phyloP scores from a whole-genome alignment of 2,797 vertebrate species.

The Hippopotamyrus pictus region DNA sequence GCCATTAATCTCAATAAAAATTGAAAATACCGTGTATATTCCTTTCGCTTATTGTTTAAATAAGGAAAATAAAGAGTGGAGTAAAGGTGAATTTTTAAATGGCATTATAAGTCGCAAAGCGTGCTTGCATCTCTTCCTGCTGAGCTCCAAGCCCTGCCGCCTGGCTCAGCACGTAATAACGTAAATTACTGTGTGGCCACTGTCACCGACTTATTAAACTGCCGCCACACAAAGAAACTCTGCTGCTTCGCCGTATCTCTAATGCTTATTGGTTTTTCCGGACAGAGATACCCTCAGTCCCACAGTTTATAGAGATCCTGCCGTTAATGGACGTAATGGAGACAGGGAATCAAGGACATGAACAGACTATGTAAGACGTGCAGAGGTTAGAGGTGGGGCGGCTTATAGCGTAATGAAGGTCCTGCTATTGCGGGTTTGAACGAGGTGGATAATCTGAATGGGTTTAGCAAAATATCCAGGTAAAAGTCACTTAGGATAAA shows the following conservation, averaged over 20 bases:
- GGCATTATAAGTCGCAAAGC: conserved; percentile 38
- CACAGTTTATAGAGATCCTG: not conserved
- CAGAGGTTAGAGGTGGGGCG: not conserved
- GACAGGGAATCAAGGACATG: not conserved
- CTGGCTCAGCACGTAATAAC: not conserved
- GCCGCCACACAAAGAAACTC: not conserved
- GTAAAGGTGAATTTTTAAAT: conserved; percentile 35
- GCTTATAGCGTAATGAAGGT: not conserved
- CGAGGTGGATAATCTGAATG: not conserved
- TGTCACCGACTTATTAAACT: not conserved
- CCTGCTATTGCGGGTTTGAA: not conserved
- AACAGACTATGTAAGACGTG: not conserved
- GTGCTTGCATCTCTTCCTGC: conserved; percentile 34
- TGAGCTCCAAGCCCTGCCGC: not conserved
- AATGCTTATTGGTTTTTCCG: not conserved
- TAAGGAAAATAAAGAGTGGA: conserved; percentile 33
- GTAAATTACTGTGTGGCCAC: not conserved
- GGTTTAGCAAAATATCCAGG: not conserved
- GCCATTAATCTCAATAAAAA: conserved; percentile 48
- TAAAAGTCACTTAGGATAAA: not conserved
- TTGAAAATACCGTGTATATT: conserved; percentile 26
- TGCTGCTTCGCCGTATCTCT: not conserved
- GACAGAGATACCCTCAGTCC: not conserved
- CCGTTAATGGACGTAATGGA: not conserved
- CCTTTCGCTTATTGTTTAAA: not conserved